Base-by-base conservation (phyloP, 2,888 invertebrate species). In the Mesochorus sp. region DNA sequence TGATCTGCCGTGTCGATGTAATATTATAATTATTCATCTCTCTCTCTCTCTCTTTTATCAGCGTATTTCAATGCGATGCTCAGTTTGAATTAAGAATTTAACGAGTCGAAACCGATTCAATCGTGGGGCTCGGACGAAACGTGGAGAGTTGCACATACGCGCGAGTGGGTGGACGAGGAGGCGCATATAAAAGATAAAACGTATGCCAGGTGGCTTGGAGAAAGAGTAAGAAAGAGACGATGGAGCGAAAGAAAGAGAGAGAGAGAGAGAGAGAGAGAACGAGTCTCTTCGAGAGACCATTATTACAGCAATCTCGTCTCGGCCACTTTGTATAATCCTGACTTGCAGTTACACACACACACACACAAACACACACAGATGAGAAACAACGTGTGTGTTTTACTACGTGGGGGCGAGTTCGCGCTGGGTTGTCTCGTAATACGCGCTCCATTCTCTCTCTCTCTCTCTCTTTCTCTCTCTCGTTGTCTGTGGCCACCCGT, bases 251-350 rank as follows among this genome's bases (percentile, higher is more conserved):
- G 61, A 47, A 57, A 71, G 67, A 42, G 19, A 14, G 19, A 37
- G 44, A 57, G n/a, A 12, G 12, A 4, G n/a, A 39, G 24, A 19
- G 5, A 3, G 14, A 39, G 17, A 3, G 10, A 17, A 12, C 4
- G 26, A 4, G n/a, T n/a, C 28, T 34, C 44, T 61, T 59, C 17
- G 47, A 49, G 66, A 68, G 55, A 78, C 59, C 76, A 82, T 81
- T 72, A 81, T 82, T 81, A 80, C 76, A 71, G 78, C 76, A 82
- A 80, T 82, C 76, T 81, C 61, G 68, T 76, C 66, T 62, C 70
- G 31, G 68, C 81, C 78, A 77, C 78, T 81, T 82, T 79, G 78
- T 76, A 70, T 72, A 70, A 67, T 62, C 76, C 34, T 70, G 64
- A 68, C 49, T 66, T 24, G 31, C 47, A 8, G 51, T 21, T 19